Conservation (phyloP, 2,797 vertebrate genomes). For the Sebastes miniatus region DNA sequence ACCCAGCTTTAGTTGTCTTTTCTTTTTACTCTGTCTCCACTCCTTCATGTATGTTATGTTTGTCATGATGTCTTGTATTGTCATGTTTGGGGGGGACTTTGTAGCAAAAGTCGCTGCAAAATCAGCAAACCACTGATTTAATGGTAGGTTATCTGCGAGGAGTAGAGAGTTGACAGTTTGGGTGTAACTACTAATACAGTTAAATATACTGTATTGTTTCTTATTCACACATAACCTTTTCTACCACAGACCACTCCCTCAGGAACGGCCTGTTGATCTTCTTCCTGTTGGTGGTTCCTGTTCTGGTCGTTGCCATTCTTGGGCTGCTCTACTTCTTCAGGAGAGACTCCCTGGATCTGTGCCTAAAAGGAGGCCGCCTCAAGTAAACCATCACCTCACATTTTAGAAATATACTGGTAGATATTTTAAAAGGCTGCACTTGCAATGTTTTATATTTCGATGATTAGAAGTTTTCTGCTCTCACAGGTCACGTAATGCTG, state of each 20-base stretch:
- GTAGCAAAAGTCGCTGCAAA: not conserved
- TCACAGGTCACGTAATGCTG: constrained; percentile 63
- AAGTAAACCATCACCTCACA: constrained; percentile 47
- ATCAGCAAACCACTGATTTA: not conserved
- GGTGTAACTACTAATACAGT: not conserved
- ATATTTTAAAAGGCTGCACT: not conserved
- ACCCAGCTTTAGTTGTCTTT: not conserved
- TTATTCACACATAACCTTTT: not conserved
- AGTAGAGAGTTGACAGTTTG: not conserved
- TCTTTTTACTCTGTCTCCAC: not conserved
- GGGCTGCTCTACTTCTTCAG: constrained; percentile 80
- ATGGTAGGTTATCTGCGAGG: not conserved
- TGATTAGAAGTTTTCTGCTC: not conserved
- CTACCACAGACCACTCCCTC: constrained; percentile 85
- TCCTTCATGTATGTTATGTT: not conserved
- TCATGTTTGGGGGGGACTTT: not conserved
- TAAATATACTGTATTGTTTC: not conserved
- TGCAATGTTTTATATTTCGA: not conserved
- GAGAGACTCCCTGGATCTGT: constrained; percentile 65
- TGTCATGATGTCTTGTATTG: not conserved
- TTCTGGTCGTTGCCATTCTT: constrained; percentile 70
- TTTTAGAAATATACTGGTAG: not conserved
- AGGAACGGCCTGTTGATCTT: constrained; percentile 89
- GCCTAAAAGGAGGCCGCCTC: constrained; percentile 54
- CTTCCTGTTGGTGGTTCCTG: constrained; percentile 88